Evolutionary conservation across 2,797 vertebrate genomes (phyloP).

Genomic region (Gallinago nigripennis): DNA sequence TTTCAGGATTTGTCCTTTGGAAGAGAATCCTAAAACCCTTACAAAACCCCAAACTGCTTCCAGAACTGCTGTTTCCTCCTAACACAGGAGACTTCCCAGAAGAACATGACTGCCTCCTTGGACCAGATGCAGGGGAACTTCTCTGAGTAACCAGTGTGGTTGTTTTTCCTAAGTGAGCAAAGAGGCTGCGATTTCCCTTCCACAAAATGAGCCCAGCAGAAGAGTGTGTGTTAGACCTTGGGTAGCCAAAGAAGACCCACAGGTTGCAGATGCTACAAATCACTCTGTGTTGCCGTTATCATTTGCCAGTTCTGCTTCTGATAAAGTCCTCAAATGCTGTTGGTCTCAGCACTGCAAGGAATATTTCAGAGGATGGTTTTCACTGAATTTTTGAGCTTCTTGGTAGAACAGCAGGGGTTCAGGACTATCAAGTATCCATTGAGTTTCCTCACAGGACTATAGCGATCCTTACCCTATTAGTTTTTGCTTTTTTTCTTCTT

Average conservation of each 20-base stretch:
- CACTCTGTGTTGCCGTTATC: neutral
- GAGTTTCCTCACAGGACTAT: neutral
- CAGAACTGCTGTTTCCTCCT: neutral
- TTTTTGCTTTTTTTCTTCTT: rapidly evolving
- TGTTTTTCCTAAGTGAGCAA: neutral
- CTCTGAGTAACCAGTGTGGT: neutral
- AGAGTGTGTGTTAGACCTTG: rapidly evolving
- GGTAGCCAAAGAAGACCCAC: neutral
- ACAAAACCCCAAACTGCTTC: neutral
- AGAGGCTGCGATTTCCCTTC: neutral
- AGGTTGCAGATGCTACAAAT: neutral
- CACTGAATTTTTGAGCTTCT: neutral
- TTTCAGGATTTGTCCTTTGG: neutral
- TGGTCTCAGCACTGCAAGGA: neutral
- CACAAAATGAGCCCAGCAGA: neutral
- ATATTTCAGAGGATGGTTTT: neutral
- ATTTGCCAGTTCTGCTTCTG: neutral
- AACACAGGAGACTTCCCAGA: neutral
- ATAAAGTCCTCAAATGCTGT: neutral
- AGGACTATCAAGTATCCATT: neutral
- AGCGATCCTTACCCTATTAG: neutral
- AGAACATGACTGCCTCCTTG: neutral
- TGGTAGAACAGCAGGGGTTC: neutral
- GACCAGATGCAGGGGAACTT: neutral
- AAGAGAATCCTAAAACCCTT: neutral